Conservation (phyloP, 2,888 invertebrate genomes). For the Cyclophora albipunctata region DNA sequence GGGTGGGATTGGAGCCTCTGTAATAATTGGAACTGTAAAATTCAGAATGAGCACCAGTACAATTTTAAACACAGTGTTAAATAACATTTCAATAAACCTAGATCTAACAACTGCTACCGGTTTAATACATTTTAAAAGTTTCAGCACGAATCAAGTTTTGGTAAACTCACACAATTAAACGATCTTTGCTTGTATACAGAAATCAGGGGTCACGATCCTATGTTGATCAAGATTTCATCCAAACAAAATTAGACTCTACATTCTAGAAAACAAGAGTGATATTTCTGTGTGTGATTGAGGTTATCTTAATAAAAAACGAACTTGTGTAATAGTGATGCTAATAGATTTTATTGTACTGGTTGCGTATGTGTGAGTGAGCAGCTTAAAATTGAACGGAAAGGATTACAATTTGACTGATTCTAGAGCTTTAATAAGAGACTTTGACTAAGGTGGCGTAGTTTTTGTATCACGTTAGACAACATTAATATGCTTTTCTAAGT, state of each 20-base stretch:
- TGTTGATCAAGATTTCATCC: conserved; percentile 3
- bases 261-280: conserved; percentile 9
- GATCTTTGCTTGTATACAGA: conserved; percentile 37
- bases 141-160: conserved; percentile 25
- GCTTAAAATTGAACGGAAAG: conserved; percentile 22
- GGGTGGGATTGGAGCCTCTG: too few species aligned
- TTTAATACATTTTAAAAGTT: conserved; percentile 1
- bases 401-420: conserved; percentile 9
- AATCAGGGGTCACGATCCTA: conserved; percentile 38
- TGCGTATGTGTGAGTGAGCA: conserved; percentile 25
- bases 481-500: too few species aligned
- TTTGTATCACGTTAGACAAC: too few species aligned
- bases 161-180: conserved; percentile 28
- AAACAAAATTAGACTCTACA: conserved; percentile 14
- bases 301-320: conserved; percentile 18
- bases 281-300: conserved; percentile 5
- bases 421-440: not conserved
- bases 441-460: not conserved
- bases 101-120: too few species aligned
- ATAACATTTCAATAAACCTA: not conserved
- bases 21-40: too few species aligned
- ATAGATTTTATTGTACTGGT: conserved; percentile 29
- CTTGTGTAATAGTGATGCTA: conserved; percentile 33
- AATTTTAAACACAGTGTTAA: not conserved
- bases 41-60: not conserved